Conservation (phyloP, 2,797 vertebrate species). For the Sebastes jordani region DNA sequence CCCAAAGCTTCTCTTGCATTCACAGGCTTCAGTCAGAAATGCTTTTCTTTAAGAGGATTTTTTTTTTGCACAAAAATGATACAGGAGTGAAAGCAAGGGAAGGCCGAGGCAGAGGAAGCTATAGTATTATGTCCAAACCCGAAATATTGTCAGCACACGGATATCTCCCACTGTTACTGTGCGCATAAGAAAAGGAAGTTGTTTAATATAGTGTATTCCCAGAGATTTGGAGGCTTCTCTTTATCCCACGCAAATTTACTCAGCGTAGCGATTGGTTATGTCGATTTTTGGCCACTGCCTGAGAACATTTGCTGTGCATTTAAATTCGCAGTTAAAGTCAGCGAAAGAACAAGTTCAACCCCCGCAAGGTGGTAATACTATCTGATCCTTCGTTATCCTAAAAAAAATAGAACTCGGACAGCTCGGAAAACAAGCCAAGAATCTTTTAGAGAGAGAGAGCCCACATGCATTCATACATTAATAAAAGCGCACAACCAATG, state of each 20-base stretch:
- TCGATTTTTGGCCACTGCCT: constrained; percentile 20
- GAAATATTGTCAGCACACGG: background rate
- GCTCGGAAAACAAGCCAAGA: constrained; percentile 22
- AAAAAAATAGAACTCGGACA: constrained; percentile 14
- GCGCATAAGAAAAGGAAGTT: background rate
- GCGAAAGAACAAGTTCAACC: constrained; percentile 2
- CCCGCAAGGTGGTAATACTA: background rate
- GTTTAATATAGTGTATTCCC: constrained; percentile 12
- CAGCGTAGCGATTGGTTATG: background rate
- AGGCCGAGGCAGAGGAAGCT: constrained; percentile 2
- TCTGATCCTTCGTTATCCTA: constrained; percentile 19
- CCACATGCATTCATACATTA: constrained; percentile 17
- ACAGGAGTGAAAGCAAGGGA: background rate
- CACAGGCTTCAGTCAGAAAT: constrained; percentile 61
- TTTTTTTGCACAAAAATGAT: constrained; percentile 26
- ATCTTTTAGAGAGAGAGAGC: background rate
- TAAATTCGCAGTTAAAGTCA: constrained; percentile 18
- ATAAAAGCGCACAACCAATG: constrained; percentile 7
- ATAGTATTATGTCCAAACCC: constrained; percentile 3
- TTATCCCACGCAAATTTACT: constrained; percentile 34
- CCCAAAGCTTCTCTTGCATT: constrained; percentile 68
- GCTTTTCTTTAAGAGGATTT: constrained; percentile 51
- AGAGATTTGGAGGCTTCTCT: constrained; percentile 33
- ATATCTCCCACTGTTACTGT: constrained; percentile 23
- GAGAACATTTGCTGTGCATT: constrained; percentile 23